Percentiles rank a stretch among this genome's conserved stretches.
These are phyloP conservation scores for Melikaiella ostensackeni DNA, from an alignment of 2,888 invertebrate genomes.

Conservation along the genomic window DNA sequence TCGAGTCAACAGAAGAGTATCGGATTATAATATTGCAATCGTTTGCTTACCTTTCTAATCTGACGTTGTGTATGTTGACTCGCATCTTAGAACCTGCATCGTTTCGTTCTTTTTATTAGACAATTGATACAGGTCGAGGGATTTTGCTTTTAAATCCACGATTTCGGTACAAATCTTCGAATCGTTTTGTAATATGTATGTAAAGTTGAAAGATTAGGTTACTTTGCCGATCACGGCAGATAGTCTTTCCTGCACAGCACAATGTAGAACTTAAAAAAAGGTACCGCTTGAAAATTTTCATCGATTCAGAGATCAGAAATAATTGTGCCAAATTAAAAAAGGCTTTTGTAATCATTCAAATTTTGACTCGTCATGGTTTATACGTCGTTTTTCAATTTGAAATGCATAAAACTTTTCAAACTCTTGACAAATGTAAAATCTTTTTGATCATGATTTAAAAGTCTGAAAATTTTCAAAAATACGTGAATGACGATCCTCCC, in stretches of 20 bases:
- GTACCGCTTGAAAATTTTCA: neutral
- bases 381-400: neutral
- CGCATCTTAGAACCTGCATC: constrained; percentile 22
- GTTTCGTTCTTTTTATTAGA: constrained; percentile 30
- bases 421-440: no score
- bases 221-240: constrained; percentile 12
- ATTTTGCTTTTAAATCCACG: constrained; percentile 6
- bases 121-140: constrained; percentile 35
- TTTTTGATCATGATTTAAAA: no score
- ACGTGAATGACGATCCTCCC: neutral
- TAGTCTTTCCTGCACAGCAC: constrained; percentile 28
- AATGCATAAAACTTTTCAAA: no score
- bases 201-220: constrained; percentile 23
- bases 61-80: constrained; percentile 20
- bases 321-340: neutral
- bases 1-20: constrained; percentile 26
- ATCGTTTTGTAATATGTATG: constrained; percentile 30
- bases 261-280: neutral
- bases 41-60: constrained; percentile 25
- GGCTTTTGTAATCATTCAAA: neutral
- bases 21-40: constrained; percentile 21
- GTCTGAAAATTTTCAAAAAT: constrained; percentile 44
- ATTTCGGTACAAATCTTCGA: constrained; percentile 5
- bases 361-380: neutral
- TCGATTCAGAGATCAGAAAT: neutral